These are phyloP conservation scores for Laupala kohalensis DNA, from an alignment of 1,140 invertebrate species.

Conservation along the genomic window DNA sequence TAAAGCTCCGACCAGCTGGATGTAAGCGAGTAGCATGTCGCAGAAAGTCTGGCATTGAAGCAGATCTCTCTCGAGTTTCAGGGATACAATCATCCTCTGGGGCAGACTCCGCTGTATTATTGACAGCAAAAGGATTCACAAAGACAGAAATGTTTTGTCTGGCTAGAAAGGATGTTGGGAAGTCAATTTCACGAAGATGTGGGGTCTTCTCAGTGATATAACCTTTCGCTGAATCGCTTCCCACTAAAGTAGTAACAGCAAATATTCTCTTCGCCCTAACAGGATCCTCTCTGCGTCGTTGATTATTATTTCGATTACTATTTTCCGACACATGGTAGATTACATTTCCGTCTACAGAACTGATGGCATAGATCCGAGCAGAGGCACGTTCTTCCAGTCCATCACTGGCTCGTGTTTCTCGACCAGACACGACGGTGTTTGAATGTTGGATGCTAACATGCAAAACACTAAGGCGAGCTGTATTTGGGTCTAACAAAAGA, in stretches of 20 bases:
- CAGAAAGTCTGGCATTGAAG: background rate
- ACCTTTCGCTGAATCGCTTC: conserved; percentile 26
- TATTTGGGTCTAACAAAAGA: conserved; percentile 67
- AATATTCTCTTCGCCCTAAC: conserved; percentile 28
- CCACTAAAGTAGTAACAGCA: conserved; percentile 32
- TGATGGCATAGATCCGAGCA: conserved; percentile 71
- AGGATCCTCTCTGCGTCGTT: conserved; percentile 2
- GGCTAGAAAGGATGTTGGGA: conserved; percentile 34
- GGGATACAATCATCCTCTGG: conserved; percentile 24
- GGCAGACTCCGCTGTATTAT: conserved; percentile 28
- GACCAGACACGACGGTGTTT: conserved; percentile 29
- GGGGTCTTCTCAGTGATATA: conserved; percentile 37
- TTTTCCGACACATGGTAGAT: conserved; percentile 61
- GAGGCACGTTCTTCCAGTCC: conserved; percentile 29
- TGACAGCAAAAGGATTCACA: conserved; percentile 38
- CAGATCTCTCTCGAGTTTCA: background rate
- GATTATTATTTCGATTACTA: background rate
- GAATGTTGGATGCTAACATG: conserved; percentile 65
- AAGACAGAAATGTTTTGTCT: conserved; percentile 31
- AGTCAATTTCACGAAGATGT: conserved; percentile 35
- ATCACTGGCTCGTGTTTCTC: conserved; percentile 18
- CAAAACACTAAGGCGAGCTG: conserved; percentile 71
- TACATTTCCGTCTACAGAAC: conserved; percentile 71
- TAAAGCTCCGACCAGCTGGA: background rate
- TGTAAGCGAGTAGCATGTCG: background rate